Percentiles rank a stretch among this genome's conserved stretches.
phyloP scores from a whole-genome alignment of 2,888 invertebrate genomes.

The Rosalia funebris region DNA sequence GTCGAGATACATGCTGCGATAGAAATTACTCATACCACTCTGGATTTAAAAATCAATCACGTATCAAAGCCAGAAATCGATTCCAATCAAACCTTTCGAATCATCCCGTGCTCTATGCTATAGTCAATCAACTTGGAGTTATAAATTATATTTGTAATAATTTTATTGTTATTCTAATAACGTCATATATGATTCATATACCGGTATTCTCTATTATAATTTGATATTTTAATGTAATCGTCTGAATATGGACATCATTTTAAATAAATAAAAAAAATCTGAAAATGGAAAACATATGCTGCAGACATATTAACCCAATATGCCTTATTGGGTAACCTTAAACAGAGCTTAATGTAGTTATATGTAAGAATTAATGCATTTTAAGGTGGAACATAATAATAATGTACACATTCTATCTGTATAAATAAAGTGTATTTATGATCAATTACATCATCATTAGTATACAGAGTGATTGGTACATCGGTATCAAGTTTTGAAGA shows the following conservation, averaged over 20 bases:
- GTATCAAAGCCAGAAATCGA: constrained; percentile 43
- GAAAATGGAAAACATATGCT: neutral
- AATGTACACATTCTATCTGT: no score
- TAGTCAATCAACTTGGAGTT: constrained; percentile 9
- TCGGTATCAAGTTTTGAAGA: no score
- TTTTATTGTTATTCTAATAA: constrained; percentile 21
- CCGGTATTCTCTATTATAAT: constrained; percentile 3
- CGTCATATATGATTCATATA: constrained; percentile 20
- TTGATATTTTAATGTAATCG: constrained; percentile 9
- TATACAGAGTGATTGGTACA: no score
- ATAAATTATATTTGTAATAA: constrained; percentile 23
- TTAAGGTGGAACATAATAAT: no score
- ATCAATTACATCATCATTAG: no score
- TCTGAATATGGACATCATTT: constrained; percentile 18
- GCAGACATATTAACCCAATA: neutral
- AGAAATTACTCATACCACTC: constrained; percentile 50
- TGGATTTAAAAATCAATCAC: constrained; percentile 53
- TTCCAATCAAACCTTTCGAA: constrained; percentile 40
- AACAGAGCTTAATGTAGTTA: no score
- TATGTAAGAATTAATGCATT: no score
- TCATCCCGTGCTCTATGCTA: constrained; percentile 15
- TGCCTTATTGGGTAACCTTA: no score
- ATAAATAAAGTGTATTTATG: no score
- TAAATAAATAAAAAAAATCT: neutral
- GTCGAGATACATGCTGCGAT: constrained; percentile 51